Evolutionary conservation across 1,140 invertebrate genomes (phyloP).

Genomic region (Drosophila suzukii): DNA sequence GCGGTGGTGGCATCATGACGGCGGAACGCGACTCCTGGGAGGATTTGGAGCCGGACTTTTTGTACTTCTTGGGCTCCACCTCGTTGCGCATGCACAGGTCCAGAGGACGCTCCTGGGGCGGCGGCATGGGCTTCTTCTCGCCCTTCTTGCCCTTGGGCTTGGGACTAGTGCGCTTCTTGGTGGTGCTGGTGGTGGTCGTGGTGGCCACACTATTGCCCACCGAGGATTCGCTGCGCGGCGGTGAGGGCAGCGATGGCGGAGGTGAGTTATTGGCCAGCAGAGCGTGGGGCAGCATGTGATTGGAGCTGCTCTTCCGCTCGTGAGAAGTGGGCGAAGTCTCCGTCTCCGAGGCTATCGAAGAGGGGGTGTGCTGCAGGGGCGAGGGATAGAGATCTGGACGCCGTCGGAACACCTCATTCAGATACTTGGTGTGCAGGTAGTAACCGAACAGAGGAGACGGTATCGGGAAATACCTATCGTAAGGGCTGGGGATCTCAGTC

Average conservation of each 20-base stretch:
- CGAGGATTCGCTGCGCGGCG: slow-evolving; percentile 80
- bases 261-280: slow-evolving; percentile 65
- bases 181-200: slow-evolving; percentile 6
- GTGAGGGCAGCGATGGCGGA: slow-evolving; percentile 76
- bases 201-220: slow-evolving; percentile 34
- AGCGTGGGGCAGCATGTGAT: slow-evolving; percentile 45
- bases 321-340: slow-evolving; percentile 65
- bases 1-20: slow-evolving; percentile 84
- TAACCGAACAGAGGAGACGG: slow-evolving; percentile 89
- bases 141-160: slow-evolving; percentile 60
- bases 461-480: slow-evolving; percentile 87
- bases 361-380: slow-evolving; percentile 78
- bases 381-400: slow-evolving; percentile 90
- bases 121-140: slow-evolving; percentile 78
- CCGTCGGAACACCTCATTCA: slow-evolving; percentile 88
- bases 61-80: slow-evolving; percentile 69
- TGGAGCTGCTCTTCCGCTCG: slow-evolving; percentile 35
- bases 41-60: slow-evolving; percentile 83
- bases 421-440: slow-evolving; percentile 90
- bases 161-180: slow-evolving; percentile 44
- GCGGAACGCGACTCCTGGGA: slow-evolving; percentile 65
- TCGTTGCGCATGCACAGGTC: slow-evolving; percentile 90
- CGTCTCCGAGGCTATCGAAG: slow-evolving; percentile 76
- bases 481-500: slow-evolving; percentile 85
- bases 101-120: slow-evolving; percentile 92